Evolutionary conservation across 2,888 invertebrate genomes (phyloP).

Genomic region (Automeris io): DNA sequence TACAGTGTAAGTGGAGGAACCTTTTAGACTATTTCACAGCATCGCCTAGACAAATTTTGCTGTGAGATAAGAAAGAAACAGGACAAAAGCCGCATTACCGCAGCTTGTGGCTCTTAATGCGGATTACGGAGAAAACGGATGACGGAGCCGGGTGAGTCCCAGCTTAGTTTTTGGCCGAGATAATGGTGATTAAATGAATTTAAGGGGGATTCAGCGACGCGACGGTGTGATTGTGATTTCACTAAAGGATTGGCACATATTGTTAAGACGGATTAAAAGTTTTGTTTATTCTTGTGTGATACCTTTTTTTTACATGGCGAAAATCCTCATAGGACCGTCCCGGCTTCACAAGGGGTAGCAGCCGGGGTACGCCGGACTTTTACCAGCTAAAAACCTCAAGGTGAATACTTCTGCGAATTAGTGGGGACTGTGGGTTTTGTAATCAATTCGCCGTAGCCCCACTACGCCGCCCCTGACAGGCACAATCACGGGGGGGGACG

Average conservation of each 20-base stretch:
- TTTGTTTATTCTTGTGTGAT: too few species aligned
- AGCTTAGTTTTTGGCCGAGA: constrained; percentile 52
- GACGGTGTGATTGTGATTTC: constrained; percentile 25
- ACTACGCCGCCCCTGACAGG: too few species aligned
- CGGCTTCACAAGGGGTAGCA: too few species aligned
- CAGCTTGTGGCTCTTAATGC: constrained; percentile 54
- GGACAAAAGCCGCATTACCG: constrained; percentile 59
- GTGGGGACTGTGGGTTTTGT: too few species aligned
- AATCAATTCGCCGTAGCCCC: too few species aligned
- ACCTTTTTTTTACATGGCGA: too few species aligned
- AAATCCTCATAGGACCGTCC: too few species aligned
- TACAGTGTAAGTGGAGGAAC: constrained; percentile 34
- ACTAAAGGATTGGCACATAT: constrained; percentile 1
- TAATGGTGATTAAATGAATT: constrained; percentile 62
- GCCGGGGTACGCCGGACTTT: too few species aligned
- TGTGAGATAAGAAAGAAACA: constrained; percentile 71
- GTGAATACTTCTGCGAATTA: too few species aligned
- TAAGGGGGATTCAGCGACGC: constrained; percentile 26
- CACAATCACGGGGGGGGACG: too few species aligned
- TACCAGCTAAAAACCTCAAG: too few species aligned
- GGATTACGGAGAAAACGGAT: constrained; percentile 56
- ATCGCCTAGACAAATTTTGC: constrained; percentile 74
- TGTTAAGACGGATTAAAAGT: too few species aligned
- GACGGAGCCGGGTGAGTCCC: constrained; percentile 39
- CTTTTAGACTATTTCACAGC: constrained; percentile 59